phyloP scores from a whole-genome alignment of 2,888 invertebrate species.

The Lasioglossum figueresi region DNA sequence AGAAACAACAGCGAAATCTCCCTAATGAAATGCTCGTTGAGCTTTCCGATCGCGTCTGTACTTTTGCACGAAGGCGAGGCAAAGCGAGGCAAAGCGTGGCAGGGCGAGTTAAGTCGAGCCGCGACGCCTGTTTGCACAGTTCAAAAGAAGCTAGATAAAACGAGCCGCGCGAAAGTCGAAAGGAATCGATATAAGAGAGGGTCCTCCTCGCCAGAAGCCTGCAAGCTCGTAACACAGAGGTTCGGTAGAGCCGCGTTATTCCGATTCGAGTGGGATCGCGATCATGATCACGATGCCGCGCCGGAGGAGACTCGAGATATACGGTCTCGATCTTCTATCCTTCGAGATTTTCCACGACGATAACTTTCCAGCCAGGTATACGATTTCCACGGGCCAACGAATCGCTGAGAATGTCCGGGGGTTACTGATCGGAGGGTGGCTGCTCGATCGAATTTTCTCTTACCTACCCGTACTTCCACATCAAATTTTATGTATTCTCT shows the following conservation, averaged over 20 bases:
- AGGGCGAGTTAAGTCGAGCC: not conserved
- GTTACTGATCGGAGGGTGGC: not conserved
- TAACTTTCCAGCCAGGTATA: constrained; percentile 28
- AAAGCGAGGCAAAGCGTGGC: not conserved
- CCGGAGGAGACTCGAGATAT: constrained; percentile 7
- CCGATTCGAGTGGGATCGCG: constrained; percentile 23
- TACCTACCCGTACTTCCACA: not conserved
- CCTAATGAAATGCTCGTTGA: not conserved
- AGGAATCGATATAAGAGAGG: constrained; percentile 20
- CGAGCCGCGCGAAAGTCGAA: constrained; percentile 7
- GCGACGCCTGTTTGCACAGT: not conserved
- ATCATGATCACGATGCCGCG: not conserved
- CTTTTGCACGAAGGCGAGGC: not conserved
- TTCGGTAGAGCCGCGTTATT: not conserved
- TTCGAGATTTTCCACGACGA: constrained; percentile 45
- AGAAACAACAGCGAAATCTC: not conserved
- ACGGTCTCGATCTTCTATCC: not conserved
- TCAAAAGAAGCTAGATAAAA: not conserved
- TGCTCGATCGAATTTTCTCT: constrained; percentile 6
- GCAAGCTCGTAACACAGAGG: not conserved
- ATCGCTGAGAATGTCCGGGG: not conserved
- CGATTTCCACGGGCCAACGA: constrained; percentile 16
- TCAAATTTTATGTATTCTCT: not conserved
- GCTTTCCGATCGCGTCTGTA: not conserved
- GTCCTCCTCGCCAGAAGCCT: not conserved